Conservation (phyloP, 2,113 vertebrate species). For the Butorides virescens region DNA sequence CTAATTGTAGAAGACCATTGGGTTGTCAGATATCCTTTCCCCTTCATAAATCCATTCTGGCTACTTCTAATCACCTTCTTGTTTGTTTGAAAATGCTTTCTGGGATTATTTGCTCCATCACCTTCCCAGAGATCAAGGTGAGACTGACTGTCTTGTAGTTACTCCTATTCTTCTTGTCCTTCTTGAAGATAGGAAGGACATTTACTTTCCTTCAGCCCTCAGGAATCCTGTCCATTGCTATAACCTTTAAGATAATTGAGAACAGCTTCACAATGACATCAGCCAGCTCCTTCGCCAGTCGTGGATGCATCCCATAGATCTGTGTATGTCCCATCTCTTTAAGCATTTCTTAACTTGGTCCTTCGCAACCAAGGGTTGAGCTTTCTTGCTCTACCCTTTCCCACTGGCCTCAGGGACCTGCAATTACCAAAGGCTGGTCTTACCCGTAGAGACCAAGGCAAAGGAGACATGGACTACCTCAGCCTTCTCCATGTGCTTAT, state of each 20-base stretch:
- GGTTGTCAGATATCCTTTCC: neutral
- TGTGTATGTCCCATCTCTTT: neutral
- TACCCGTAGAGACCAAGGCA: neutral
- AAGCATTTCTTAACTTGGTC: neutral
- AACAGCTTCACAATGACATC: neutral
- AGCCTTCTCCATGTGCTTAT: neutral
- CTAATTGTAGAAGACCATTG: neutral
- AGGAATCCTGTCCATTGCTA: neutral
- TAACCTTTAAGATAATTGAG: neutral
- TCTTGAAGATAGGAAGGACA: neutral
- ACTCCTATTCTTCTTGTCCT: neutral
- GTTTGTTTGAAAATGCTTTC: neutral
- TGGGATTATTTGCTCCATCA: neutral
- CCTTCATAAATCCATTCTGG: neutral
- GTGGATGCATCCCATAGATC: neutral
- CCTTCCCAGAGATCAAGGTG: neutral
- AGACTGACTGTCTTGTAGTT: neutral
- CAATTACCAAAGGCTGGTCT: neutral
- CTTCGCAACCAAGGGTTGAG: neutral
- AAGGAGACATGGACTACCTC: neutral
- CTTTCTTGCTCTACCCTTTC: neutral
- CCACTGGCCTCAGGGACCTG: neutral
- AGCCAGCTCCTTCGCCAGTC: neutral
- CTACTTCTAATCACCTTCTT: neutral
- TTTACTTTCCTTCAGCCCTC: neutral